Evolutionary conservation across 2,113 vertebrate genomes (phyloP).

Genomic region (Epinephelus moara): DNA sequence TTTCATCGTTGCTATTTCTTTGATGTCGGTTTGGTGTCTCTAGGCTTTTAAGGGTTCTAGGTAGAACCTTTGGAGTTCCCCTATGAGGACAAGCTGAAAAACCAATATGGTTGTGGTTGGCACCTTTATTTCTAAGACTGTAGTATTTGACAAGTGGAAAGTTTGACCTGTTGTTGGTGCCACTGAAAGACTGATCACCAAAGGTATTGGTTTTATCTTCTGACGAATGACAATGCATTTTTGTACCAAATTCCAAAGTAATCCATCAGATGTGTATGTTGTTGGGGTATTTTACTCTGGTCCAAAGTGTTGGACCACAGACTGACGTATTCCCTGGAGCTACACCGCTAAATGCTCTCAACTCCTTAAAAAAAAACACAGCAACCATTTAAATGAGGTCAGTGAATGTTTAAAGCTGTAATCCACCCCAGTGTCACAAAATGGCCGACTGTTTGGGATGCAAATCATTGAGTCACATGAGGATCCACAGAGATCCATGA

Average conservation of each 20-base stretch:
- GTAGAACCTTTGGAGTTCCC: too few species aligned
- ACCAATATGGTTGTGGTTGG: too few species aligned
- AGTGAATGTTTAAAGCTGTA: background rate
- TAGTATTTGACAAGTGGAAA: background rate
- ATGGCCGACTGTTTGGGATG: constrained; percentile 45
- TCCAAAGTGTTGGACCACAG: background rate
- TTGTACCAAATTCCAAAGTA: background rate
- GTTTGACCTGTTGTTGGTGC: background rate
- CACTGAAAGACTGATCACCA: background rate
- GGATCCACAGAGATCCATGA: constrained; percentile 12
- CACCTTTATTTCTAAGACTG: too few species aligned
- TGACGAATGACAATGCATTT: background rate
- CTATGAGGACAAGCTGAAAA: too few species aligned
- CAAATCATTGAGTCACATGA: constrained; percentile 50
- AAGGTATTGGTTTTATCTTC: background rate
- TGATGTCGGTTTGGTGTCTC: too few species aligned
- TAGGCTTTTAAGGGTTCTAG: too few species aligned
- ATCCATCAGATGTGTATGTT: background rate
- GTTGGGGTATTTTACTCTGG: background rate
- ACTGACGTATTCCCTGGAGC: background rate
- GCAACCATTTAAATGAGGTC: background rate
- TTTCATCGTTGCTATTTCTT: too few species aligned
- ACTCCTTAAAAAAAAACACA: background rate
- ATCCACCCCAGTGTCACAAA: constrained; percentile 11
- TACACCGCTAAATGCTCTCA: too few species aligned